Conservation (phyloP, 2,888 invertebrate genomes). For the Watsonalla binaria region DNA sequence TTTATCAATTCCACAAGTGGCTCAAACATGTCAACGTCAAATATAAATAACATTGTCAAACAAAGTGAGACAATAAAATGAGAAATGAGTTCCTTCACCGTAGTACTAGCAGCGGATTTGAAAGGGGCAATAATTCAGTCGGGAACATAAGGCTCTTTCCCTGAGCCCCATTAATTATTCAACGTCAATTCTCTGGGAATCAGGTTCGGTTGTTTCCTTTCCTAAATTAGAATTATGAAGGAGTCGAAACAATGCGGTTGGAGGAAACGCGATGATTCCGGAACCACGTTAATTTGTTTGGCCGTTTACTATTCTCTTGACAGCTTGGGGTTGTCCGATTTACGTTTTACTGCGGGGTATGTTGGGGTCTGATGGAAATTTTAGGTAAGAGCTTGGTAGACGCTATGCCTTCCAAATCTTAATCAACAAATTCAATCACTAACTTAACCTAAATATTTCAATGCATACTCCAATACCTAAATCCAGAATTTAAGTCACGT, state of each 20-base stretch:
- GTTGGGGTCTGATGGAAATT: background rate
- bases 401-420: no score
- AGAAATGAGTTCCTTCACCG: background rate
- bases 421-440: no score
- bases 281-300: constrained; percentile 19
- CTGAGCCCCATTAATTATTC: constrained; percentile 56
- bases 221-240: constrained; percentile 45
- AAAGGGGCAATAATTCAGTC: constrained; percentile 4
- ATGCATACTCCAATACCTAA: no score
- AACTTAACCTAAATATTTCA: no score
- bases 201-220: constrained; percentile 30
- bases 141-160: constrained; percentile 10
- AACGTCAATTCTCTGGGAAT: constrained; percentile 50
- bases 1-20: background rate
- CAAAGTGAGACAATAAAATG: background rate
- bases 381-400: background rate
- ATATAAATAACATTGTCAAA: no score
- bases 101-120: constrained; percentile 1
- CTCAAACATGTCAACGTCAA: background rate
- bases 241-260: constrained; percentile 44
- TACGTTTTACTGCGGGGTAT: background rate
- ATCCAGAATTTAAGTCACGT: no score
- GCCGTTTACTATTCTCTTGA: background rate
- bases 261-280: constrained; percentile 40
- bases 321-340: background rate